Evolutionary conservation across 2,797 vertebrate genomes (phyloP).

Genomic region (Ibycter americanus): DNA sequence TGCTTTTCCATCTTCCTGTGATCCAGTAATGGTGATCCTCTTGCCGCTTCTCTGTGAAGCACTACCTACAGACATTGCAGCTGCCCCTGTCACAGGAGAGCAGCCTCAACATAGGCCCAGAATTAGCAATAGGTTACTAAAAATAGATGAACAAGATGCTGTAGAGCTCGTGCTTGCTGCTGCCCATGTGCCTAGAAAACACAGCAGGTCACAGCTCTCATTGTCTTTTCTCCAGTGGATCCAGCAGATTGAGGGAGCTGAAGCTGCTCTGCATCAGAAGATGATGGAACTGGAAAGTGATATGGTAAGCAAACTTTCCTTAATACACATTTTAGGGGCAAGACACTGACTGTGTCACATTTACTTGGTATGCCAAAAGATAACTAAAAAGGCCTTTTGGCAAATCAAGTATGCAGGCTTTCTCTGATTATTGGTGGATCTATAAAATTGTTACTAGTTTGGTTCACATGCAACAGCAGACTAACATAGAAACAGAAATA

Average conservation of each 20-base stretch:
- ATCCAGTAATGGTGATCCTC: background rate
- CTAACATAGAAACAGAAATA: background rate
- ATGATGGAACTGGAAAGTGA: slow-evolving; percentile 98
- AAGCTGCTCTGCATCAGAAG: slow-evolving; percentile 96
- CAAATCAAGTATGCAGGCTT: background rate
- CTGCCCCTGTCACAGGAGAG: background rate
- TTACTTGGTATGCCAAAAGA: background rate
- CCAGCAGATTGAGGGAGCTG: slow-evolving; percentile 97
- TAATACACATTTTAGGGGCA: background rate
- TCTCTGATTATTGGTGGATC: background rate
- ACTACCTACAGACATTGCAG: background rate
- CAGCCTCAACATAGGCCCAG: background rate
- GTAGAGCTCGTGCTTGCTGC: background rate
- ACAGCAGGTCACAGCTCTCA: background rate
- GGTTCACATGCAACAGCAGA: background rate
- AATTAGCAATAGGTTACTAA: background rate
- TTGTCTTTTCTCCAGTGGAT: slow-evolving; percentile 88
- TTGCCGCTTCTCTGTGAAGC: background rate
- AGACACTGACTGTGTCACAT: background rate
- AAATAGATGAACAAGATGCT: background rate
- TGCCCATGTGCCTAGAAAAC: background rate
- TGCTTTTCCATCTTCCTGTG: background rate
- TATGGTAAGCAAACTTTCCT: slow-evolving; percentile 82
- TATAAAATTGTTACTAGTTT: background rate
- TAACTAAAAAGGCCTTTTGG: background rate